Conservation (phyloP, 2,888 invertebrate species). For the Megamerina dolium region DNA sequence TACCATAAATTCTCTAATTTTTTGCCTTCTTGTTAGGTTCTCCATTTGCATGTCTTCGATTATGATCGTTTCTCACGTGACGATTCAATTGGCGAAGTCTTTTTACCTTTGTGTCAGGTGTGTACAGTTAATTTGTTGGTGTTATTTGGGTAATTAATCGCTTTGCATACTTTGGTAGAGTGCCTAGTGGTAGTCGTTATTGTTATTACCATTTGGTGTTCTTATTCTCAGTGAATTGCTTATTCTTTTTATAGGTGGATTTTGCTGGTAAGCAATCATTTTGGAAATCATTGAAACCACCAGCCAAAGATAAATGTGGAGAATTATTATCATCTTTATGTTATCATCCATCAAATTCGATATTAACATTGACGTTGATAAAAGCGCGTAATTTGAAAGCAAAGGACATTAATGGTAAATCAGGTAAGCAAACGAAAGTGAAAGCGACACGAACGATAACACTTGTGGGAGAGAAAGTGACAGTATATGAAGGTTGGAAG, state of each 20-base stretch:
- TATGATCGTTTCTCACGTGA: slow-evolving; percentile 91
- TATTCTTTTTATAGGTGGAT: slow-evolving; percentile 68
- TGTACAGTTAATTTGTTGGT: too few species aligned
- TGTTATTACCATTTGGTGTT: too few species aligned
- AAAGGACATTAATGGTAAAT: slow-evolving; percentile 93
- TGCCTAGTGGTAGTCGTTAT: too few species aligned
- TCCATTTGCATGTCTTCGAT: slow-evolving; percentile 90
- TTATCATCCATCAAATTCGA: slow-evolving; percentile 93
- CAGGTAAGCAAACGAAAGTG: slow-evolving; percentile 56
- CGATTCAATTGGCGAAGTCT: slow-evolving; percentile 90
- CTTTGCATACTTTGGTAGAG: too few species aligned
- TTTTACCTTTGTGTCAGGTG: slow-evolving; percentile 85
- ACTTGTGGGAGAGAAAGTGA: too few species aligned
- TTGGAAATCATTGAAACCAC: slow-evolving; percentile 88
- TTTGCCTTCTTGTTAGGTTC: slow-evolving; percentile 51
- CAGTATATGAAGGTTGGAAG: too few species aligned
- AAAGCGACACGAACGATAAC: too few species aligned
- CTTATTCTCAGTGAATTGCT: too few species aligned
- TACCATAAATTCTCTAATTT: background rate
- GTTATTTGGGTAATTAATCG: too few species aligned
- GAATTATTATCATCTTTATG: slow-evolving; percentile 87
- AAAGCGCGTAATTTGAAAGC: slow-evolving; percentile 93
- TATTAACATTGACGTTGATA: slow-evolving; percentile 81
- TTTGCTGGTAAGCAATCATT: slow-evolving; percentile 89
- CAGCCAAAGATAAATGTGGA: slow-evolving; percentile 88